These are phyloP conservation scores for Burhinus bistriatus DNA, from an alignment of 2,113 vertebrate genomes.

Conservation along the genomic window DNA sequence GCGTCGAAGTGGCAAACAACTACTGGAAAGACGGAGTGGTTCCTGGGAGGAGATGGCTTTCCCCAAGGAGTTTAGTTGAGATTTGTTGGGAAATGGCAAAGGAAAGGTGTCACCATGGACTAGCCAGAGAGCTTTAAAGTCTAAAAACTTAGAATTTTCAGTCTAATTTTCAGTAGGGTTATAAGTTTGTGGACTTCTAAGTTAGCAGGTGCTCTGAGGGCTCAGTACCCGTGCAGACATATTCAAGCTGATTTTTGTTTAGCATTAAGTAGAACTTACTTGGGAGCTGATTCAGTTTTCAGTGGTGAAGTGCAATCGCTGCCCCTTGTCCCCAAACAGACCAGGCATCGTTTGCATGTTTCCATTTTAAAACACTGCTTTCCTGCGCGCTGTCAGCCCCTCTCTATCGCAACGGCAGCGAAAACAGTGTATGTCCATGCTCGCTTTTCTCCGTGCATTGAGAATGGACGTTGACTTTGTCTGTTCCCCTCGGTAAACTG, in stretches of 20 bases:
- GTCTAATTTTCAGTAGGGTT: not conserved
- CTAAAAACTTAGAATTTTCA: not conserved
- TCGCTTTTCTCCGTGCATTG: accelerated
- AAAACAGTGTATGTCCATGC: not conserved
- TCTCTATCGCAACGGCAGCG: accelerated
- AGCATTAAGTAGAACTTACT: not conserved
- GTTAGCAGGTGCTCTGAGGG: not conserved
- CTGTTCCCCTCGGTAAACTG: not conserved
- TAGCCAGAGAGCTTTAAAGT: not conserved
- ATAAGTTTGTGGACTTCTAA: not conserved
- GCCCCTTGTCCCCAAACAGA: not conserved
- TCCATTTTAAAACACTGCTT: not conserved
- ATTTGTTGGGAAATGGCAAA: not conserved
- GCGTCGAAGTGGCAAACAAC: not conserved
- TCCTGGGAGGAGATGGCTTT: accelerated
- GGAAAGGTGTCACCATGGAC: not conserved
- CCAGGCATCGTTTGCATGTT: not conserved
- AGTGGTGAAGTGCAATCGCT: not conserved
- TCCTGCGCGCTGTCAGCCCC: not conserved
- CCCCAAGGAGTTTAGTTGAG: accelerated
- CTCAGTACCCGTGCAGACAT: not conserved
- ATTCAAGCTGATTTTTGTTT: not conserved
- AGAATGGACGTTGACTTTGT: accelerated
- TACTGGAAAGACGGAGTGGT: not conserved
- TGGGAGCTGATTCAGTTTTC: not conserved